These are phyloP conservation scores for Takifugu bimaculatus DNA, from an alignment of 2,113 vertebrate genomes.

Conservation along the genomic window DNA sequence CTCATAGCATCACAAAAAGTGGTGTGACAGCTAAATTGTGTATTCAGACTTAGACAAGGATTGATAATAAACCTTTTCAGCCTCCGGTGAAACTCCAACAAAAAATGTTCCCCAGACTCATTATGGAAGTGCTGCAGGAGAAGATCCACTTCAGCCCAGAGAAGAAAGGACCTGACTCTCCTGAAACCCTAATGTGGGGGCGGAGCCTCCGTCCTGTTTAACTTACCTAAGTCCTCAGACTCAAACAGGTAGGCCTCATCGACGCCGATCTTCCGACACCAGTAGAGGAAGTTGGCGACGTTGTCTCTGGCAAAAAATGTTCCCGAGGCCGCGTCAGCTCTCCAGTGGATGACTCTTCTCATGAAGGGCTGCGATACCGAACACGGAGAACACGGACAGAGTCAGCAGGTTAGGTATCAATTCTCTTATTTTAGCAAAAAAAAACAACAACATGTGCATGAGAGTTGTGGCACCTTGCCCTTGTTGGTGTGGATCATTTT, in stretches of 20 bases:
- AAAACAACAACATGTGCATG: background rate
- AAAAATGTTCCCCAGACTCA: too few relatives aligned
- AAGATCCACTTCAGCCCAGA: background rate
- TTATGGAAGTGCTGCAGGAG: background rate
- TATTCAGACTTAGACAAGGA: too few relatives aligned
- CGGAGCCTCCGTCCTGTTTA: background rate
- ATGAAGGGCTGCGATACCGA: conserved; percentile 52
- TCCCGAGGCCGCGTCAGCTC: conserved; percentile 88
- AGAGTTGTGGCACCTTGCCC: conserved; percentile 76
- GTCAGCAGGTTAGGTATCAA: background rate
- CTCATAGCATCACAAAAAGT: too few relatives aligned
- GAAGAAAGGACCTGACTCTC: background rate
- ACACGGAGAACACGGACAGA: background rate
- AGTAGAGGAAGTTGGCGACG: conserved; percentile 94
- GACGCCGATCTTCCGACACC: conserved; percentile 94
- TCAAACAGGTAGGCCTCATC: conserved; percentile 94
- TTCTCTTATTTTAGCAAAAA: background rate
- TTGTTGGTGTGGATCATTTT: conserved; percentile 83
- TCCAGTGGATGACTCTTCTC: conserved; percentile 87
- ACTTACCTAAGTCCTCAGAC: conserved; percentile 96
- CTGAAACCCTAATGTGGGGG: conserved; percentile 1
- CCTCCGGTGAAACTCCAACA: too few relatives aligned
- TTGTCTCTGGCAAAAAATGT: conserved; percentile 98
- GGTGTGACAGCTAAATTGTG: too few relatives aligned
- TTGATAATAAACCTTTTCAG: too few relatives aligned